Base-by-base conservation (phyloP, 2,797 vertebrate species). In the Sebastiscus albofasciatus region DNA sequence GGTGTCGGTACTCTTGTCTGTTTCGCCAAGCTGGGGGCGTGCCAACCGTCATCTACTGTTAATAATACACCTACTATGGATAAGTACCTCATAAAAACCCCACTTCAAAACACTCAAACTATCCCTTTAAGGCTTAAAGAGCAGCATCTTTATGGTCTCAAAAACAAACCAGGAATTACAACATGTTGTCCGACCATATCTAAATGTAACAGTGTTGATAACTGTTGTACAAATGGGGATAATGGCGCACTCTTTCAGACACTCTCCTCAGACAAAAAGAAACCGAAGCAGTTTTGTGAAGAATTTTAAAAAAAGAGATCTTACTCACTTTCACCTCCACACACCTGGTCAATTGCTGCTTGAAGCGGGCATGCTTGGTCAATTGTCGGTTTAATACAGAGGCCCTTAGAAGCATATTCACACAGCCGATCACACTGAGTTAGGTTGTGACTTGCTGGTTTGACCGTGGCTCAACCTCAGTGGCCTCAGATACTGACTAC, bases 351-450 rank as follows among this genome's bases (percentile, higher is more conserved):
- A 33, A 8, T 20, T 31, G 66, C 26, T 72, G 34, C n/a, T 56
- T 64, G 9, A 64, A 11, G 24, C 1, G 5, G 27, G 6, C 49
- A 27, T 58, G 54, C 26, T 46, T 46, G 27, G 46, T 58, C 13
- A 20, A 36, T 29, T 60, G 39, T 73, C n/a, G 2, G 18, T 42
- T 64, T 24, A 39, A 39, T 67, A 67, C 13, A 0, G 2, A 59
- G n/a, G 13, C 39, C 75, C 36, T 54, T 26, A 22, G 13, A 77
- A 31, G 67, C 39, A 55, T 67, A 33, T 36, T 72, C 27, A 16
- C 59, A 67, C 70, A 77, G 64, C 27, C 26, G 61, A 29, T 79
- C 66, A 65, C 22, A 46, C 66, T 74, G 36, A 33, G 33, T 64
- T 34, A 72, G 55, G 27, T 52, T 76, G 55, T 33, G 59, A 77